Percentiles rank a stretch among this genome's conserved stretches.
Conservation (phyloP, 2,797 vertebrate species). For the Lates japonicus region DNA sequence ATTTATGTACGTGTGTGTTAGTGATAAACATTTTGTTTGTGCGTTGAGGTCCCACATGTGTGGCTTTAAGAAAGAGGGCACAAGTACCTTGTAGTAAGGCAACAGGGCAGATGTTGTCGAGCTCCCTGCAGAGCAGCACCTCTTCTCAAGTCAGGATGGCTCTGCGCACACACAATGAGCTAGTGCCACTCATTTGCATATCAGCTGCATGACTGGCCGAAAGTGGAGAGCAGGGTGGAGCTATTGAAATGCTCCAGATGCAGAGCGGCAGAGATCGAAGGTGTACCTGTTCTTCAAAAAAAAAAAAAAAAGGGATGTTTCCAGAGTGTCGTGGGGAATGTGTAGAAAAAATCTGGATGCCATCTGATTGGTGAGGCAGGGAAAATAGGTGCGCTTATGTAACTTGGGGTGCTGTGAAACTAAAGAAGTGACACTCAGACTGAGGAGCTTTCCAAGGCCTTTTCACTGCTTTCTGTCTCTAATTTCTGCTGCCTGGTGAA, state of each 20-base stretch:
- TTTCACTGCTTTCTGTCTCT: conserved; percentile 26
- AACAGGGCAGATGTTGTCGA: conserved; percentile 51
- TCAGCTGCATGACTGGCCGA: conserved; percentile 51
- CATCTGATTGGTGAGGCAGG: conserved; percentile 47
- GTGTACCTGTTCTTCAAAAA: conserved; percentile 58
- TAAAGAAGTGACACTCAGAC: conserved; percentile 52
- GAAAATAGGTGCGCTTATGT: conserved; percentile 55
- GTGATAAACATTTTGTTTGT: conserved; percentile 2
- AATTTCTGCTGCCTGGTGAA: conserved; percentile 36
- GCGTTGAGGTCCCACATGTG: conserved; percentile 3
- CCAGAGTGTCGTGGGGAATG: conserved; percentile 15
- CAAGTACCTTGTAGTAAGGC: conserved; percentile 30
- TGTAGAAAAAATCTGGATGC: conserved; percentile 33
- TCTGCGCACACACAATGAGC: conserved; percentile 12
- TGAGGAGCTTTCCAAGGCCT: conserved; percentile 48
- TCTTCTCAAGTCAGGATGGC: conserved; percentile 34
- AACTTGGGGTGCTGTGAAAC: conserved; percentile 48
- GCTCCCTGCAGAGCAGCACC: conserved; percentile 37
- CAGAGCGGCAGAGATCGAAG: conserved; percentile 36
- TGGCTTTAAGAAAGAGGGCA: conserved; percentile 47
- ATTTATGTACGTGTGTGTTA: neutral
- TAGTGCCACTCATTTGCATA: conserved; percentile 63
- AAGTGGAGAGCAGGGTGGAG: conserved; percentile 56
- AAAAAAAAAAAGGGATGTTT: conserved; percentile 17
- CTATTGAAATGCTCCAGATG: conserved; percentile 42